Evolutionary conservation across 2,113 vertebrate species (phyloP).

Genomic region (Phaethornis superciliosus): DNA sequence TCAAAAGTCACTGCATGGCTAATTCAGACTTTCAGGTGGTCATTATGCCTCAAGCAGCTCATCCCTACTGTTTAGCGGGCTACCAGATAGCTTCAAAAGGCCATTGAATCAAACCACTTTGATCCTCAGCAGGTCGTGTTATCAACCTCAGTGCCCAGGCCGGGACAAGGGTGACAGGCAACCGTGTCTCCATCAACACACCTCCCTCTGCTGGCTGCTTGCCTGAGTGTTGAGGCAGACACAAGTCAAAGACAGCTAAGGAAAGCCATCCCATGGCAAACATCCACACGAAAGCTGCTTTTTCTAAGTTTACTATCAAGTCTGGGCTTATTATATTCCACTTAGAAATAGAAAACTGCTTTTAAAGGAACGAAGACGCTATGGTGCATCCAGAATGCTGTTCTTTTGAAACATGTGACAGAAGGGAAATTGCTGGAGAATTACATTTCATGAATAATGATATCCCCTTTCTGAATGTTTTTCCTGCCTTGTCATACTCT

Average conservation of each 20-base stretch:
- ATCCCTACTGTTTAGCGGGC: not conserved
- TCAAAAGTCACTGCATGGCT: not conserved
- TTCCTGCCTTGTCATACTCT: not conserved
- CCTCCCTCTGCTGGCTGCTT: not conserved
- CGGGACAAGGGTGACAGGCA: not conserved
- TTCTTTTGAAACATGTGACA: not conserved
- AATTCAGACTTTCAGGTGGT: not conserved
- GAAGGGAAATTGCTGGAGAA: not conserved
- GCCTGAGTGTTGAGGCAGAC: fast-evolving
- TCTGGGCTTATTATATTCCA: not conserved
- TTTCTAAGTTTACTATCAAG: not conserved
- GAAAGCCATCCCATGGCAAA: not conserved
- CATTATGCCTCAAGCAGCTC: not conserved
- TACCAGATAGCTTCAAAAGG: not conserved
- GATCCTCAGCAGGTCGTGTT: not conserved
- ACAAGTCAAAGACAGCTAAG: not conserved
- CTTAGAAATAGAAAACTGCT: not conserved
- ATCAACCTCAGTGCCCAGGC: not conserved
- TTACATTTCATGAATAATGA: not conserved
- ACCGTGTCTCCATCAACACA: not conserved
- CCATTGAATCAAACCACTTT: not conserved
- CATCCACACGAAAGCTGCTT: not conserved
- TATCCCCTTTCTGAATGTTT: not conserved
- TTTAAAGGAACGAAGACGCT: not conserved
- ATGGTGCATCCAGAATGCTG: not conserved